Evolutionary conservation across 30 jellyfish, hydroid and myxozoan genomes (phyloP), one percentile per base, ranked within the genome.

Genomic region (Clytia hemisphaerica): DNA sequence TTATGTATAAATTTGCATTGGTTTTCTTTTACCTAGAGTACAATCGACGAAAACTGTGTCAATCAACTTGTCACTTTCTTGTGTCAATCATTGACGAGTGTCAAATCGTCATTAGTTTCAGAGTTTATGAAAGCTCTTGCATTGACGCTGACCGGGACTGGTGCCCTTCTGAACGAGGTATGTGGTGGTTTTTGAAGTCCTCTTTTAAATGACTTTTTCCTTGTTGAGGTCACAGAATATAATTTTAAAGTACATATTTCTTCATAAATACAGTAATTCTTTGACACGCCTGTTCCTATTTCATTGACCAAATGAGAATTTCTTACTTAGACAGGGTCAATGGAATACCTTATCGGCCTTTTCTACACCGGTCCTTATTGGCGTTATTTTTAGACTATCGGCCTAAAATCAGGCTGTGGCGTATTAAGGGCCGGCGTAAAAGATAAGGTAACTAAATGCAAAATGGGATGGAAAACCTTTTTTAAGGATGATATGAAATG

Each of bases 101-200:
- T 71, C 46, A 50, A 73, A 34, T 36, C 66, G 2, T 45, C 83
- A 12, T 40, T 83, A 50, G 82, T 50, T 37, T 40, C 61, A 14
- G 75, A 67, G 21, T 83, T 83, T 30, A 71, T 83, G 54, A 83
- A 83, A 75, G 94, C 94, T 15, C 80, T 83, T 7, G 94, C 84
- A 24, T 83, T 81, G 30, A 29, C 79, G 15, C 44, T 73, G n/a
- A 74, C 83, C 67, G 90, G 71, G 37, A 83, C 73, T 83, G 94
- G 94, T 32, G 74, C 81, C 16, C 42, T 66, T 30, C 37, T 83
- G n/a, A 76, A 76, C 21, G 25, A 73, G 94, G 94, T 83, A 66
- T 33, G 77, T 38, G 6, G 38, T 25, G 4, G 24, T 27, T 18
- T 4, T 25, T 62, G 29, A 37, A 15, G 29, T 15, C 16, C 4